Evolutionary conservation across 2,888 invertebrate species (phyloP).

Genomic region (Tolmerus cingulatus): DNA sequence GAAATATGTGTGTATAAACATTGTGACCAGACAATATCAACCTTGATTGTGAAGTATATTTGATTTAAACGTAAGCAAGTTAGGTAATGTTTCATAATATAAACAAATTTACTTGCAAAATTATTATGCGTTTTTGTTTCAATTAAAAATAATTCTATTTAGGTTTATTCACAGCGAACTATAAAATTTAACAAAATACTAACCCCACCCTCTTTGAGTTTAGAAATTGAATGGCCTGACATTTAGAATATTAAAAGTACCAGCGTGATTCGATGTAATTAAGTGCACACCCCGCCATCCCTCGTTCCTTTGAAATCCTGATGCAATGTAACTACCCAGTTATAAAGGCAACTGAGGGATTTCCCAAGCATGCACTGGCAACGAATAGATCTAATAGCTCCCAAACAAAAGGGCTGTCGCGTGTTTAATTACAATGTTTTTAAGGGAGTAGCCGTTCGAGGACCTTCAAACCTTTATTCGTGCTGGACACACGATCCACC

Average conservation of each 20-base stretch:
- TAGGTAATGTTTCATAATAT: too few species aligned
- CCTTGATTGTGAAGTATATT: too few species aligned
- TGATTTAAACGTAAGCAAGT: too few species aligned
- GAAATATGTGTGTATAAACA: too few species aligned
- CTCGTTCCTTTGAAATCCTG: not conserved
- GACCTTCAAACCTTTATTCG: not conserved
- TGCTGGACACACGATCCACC: not conserved
- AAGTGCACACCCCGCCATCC: not conserved
- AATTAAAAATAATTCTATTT: too few species aligned
- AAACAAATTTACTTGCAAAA: too few species aligned
- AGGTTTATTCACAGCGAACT: too few species aligned
- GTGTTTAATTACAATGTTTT: constrained; percentile 17
- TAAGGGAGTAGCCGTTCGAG: not conserved
- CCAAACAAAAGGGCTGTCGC: constrained; percentile 9
- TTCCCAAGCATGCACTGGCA: not conserved
- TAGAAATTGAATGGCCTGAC: not conserved
- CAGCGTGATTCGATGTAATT: not conserved
- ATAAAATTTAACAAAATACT: not conserved
- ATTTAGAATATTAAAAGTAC: not conserved
- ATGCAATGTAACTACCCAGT: not conserved
- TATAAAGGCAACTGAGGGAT: not conserved
- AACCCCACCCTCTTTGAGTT: not conserved
- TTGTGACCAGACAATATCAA: too few species aligned
- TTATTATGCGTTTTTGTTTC: too few species aligned
- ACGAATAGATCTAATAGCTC: not conserved